Evolutionary conservation across 64 coral and sea anemone genomes (phyloP).

Genomic region (Catalaphyllia jardinei): DNA sequence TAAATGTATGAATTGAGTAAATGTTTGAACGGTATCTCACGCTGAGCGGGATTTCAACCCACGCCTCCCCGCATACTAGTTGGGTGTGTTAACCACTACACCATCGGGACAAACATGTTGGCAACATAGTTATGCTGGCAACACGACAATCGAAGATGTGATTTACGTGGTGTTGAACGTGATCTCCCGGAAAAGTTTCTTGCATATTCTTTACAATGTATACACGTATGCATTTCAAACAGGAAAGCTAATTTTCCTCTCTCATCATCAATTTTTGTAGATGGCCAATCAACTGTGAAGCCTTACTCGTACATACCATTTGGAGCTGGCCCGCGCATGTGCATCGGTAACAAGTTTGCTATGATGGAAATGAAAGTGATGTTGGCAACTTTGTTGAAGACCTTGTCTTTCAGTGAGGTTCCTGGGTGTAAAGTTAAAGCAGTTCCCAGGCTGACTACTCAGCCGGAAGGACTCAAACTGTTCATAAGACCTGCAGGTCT

Average conservation of each 20-base stretch:
- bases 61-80: too few relatives aligned
- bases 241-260: background rate
- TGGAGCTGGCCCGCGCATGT: slow-evolving; percentile 43
- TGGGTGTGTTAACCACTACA: too few relatives aligned
- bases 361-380: slow-evolving; percentile 24
- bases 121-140: too few relatives aligned
- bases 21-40: too few relatives aligned
- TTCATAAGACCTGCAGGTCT: background rate
- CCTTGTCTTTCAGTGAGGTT: slow-evolving; percentile 2
- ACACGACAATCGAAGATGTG: too few relatives aligned
- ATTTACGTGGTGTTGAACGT: too few relatives aligned
- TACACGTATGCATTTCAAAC: too few relatives aligned
- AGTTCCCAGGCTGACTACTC: background rate
- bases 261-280: background rate
- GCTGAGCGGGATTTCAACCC: too few relatives aligned
- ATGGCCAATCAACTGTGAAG: background rate
- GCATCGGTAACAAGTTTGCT: slow-evolving; percentile 60
- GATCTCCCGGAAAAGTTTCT: too few relatives aligned
- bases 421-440: background rate
- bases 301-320: slow-evolving; percentile 41
- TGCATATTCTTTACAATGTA: too few relatives aligned
- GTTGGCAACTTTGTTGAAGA: slow-evolving; percentile 18
- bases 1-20: too few relatives aligned
- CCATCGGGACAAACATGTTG: too few relatives aligned
- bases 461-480: background rate